A percentile compares a stretch with the other conserved stretches of the same genome.
These are phyloP conservation scores for Gymnocheta viridis DNA, from an alignment of 2,888 invertebrate species.

Conservation along the genomic window DNA sequence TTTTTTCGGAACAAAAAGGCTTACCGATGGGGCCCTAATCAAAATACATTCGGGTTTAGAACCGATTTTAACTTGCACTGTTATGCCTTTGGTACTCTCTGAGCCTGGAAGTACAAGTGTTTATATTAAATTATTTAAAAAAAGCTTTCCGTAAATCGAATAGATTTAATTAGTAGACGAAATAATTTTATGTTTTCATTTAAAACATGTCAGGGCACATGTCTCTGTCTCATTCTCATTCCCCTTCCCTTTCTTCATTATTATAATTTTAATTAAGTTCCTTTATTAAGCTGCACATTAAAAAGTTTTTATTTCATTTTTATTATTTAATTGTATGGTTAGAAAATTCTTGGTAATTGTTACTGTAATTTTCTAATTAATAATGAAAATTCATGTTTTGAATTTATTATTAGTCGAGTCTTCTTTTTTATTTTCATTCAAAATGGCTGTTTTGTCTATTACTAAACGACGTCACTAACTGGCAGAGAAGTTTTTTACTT, in stretches of 20 bases:
- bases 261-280: neutral
- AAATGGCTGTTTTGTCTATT: neutral
- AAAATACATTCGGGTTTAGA: no score
- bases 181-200: neutral
- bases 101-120: no score
- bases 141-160: no score
- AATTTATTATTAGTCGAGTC: conserved; percentile 15
- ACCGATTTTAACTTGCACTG: no score
- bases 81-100: no score
- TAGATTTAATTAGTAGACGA: neutral
- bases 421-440: neutral
- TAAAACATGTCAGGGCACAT: neutral
- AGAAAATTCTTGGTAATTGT: conserved; percentile 25
- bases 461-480: neutral
- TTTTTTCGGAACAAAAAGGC: no score
- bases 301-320: conserved; percentile 5
- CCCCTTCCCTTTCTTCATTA: neutral
- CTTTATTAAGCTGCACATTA: neutral
- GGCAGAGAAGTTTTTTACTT: neutral
- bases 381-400: conserved; percentile 36
- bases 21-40: no score
- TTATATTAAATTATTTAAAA: no score
- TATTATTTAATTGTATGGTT: conserved; percentile 8
- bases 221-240: neutral
- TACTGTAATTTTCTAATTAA: conserved; percentile 39